Conservation (phyloP, 2,113 vertebrate species). For the Seriola aureovittata region DNA sequence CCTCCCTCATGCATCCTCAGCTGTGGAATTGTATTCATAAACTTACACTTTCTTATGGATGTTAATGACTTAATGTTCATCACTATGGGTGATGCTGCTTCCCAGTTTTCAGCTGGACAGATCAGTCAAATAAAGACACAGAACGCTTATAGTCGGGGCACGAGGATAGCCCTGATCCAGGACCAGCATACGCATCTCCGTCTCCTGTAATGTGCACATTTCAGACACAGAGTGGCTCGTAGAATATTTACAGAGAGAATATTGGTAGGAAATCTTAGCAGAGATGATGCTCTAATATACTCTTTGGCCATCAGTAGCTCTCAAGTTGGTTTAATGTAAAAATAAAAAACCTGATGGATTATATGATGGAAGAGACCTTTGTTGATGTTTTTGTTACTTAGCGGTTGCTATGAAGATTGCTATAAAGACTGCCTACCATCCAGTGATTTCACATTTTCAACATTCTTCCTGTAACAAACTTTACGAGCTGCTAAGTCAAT, state of each 20-base stretch:
- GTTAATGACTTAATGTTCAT: background rate
- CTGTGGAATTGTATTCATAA: background rate
- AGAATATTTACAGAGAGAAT: too few relatives aligned
- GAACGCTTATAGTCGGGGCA: background rate
- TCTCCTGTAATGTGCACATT: background rate
- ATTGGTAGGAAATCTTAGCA: too few relatives aligned
- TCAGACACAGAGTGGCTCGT: too few relatives aligned
- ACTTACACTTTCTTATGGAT: background rate
- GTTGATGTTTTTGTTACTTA: background rate
- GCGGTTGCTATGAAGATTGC: background rate
- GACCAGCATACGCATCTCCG: background rate
- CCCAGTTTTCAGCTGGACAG: background rate
- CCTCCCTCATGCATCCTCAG: too few relatives aligned
- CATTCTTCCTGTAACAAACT: background rate
- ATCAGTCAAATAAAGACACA: constrained; percentile 10
- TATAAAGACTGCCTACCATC: background rate
- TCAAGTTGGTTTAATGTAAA: background rate
- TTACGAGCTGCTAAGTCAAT: background rate
- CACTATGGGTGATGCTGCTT: background rate
- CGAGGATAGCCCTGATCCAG: background rate
- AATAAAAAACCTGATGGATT: background rate
- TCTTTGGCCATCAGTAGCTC: background rate
- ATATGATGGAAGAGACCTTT: background rate
- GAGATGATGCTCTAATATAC: too few relatives aligned
- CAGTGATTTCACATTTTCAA: constrained; percentile 4